These are phyloP conservation scores for Phalangium opilio DNA, from an alignment of 2,888 invertebrate genomes.

Conservation along the genomic window DNA sequence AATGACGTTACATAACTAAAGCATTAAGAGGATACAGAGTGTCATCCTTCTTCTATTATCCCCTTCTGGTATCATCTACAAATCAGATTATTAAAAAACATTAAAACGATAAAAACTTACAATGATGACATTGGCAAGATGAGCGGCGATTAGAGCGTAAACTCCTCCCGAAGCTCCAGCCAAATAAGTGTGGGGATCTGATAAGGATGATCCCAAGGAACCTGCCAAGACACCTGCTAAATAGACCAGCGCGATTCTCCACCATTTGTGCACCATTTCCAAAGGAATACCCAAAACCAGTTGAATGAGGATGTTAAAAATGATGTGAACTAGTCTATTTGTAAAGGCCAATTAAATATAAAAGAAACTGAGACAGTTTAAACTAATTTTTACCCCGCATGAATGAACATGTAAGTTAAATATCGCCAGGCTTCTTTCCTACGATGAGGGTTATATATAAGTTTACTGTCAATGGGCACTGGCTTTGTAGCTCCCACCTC, in stretches of 20 bases:
- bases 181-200: conserved; percentile 46
- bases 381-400: conserved; percentile 47
- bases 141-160: conserved; percentile 82
- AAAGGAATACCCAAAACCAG: conserved; percentile 81
- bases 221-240: conserved; percentile 70
- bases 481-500: conserved; percentile 38
- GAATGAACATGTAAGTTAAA: conserved; percentile 88
- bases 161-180: conserved; percentile 93
- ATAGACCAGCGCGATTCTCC: conserved; percentile 73
- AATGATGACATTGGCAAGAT: conserved; percentile 79
- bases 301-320: conserved; percentile 81
- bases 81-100: neutral
- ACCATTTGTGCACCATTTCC: conserved; percentile 92
- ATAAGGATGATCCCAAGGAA: conserved; percentile 34
- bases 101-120: conserved; percentile 35
- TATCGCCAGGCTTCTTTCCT: conserved; percentile 84
- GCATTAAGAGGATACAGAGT: too few relatives aligned
- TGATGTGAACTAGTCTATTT: conserved; percentile 47
- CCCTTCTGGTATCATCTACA: too few relatives aligned
- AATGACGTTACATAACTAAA: too few relatives aligned
- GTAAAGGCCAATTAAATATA: neutral
- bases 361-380: neutral
- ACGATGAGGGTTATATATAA: conserved; percentile 75
- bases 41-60: too few relatives aligned
- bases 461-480: conserved; percentile 61